These are phyloP conservation scores for Macaria liturata DNA, from an alignment of 2,888 invertebrate genomes.

Conservation along the genomic window DNA sequence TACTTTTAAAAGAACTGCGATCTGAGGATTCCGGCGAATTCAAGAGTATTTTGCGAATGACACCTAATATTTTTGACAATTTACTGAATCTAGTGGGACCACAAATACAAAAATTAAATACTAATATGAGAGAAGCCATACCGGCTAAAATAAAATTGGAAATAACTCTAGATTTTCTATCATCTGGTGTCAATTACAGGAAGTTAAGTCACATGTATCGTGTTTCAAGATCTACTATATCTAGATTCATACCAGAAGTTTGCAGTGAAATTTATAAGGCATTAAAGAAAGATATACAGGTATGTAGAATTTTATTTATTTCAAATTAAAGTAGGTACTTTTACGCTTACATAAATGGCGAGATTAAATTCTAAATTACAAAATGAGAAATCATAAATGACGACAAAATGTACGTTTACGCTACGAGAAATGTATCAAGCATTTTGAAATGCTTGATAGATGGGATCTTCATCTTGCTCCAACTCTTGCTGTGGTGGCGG, in stretches of 20 bases:
- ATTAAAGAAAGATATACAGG: no score
- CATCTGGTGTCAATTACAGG: constrained; percentile 4
- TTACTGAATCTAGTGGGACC: no score
- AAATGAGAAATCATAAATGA: constrained; percentile 10
- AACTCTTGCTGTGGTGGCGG: constrained; percentile 23
- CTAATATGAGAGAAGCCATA: no score
- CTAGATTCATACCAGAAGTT: no score
- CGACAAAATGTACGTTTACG: constrained; percentile 22
- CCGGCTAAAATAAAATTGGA: no score
- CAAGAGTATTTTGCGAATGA: constrained; percentile 17
- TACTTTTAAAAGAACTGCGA: constrained; percentile 20
- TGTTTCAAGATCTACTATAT: no score
- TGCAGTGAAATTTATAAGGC: no score
- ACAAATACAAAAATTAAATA: no score
- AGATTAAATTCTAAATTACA: constrained; percentile 11
- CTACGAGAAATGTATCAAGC: constrained; percentile 20
- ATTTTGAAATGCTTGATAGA: no score
- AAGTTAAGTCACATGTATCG: no score
- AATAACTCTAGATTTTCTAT: constrained; percentile 11
- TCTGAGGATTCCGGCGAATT: constrained; percentile 17
- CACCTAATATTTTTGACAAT: no score
- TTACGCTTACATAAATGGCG: constrained; percentile 3
- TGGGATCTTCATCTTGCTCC: constrained; percentile 6
- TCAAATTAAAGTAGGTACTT: no score
- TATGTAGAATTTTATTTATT: not conserved